phyloP scores from a whole-genome alignment of 2,888 invertebrate genomes.

The Seira musarum region DNA sequence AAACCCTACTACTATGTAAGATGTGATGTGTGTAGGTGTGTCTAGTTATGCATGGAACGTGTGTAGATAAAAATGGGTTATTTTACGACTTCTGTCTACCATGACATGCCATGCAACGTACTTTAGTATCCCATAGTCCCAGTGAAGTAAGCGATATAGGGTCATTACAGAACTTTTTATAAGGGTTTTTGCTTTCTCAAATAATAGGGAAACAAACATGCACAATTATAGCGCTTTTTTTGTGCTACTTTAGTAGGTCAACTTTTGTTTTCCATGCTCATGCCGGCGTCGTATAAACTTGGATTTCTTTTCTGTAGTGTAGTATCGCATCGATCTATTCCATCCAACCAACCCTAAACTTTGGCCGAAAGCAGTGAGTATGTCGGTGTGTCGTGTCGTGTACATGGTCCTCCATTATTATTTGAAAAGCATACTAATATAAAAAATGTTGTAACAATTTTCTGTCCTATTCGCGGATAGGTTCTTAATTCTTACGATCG shows the following conservation, averaged over 20 bases:
- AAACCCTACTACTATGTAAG: no score
- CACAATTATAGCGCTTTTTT: neutral
- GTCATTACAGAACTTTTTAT: neutral
- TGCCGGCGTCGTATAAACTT: neutral
- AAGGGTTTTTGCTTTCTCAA: neutral
- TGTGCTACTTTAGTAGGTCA: constrained; percentile 54
- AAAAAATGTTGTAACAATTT: neutral
- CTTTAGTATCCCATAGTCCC: no score
- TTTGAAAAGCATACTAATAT: neutral
- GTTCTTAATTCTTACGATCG: constrained; percentile 18
- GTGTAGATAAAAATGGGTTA: constrained; percentile 37
- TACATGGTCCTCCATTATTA: neutral
- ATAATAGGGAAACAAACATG: neutral
- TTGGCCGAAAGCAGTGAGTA: no score
- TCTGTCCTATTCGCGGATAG: neutral
- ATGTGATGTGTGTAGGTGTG: constrained; percentile 39
- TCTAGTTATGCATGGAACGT: constrained; percentile 43
- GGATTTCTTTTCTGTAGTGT: no score
- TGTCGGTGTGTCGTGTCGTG: neutral
- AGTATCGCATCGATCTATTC: constrained; percentile 29
- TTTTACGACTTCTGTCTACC: constrained; percentile 11
- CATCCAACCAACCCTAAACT: no score
- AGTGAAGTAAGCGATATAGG: no score
- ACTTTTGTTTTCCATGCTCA: constrained; percentile 49
- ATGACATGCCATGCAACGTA: no score